Evolutionary conservation across 2,113 vertebrate genomes (phyloP).

Genomic region (Phaethon lepturus): DNA sequence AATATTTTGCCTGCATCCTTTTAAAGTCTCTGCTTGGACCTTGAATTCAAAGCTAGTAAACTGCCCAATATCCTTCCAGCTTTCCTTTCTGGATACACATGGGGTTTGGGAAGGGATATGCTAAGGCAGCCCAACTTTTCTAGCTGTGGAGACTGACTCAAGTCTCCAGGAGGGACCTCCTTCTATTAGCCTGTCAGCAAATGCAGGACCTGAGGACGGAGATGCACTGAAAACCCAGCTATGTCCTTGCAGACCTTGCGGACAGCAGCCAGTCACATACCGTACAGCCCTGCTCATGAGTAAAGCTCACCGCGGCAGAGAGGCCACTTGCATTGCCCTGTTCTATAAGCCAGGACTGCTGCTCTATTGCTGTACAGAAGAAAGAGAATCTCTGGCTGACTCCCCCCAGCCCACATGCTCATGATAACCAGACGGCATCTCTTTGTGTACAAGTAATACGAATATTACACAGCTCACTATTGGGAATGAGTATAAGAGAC

Average conservation of each 20-base stretch:
- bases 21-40: neutral
- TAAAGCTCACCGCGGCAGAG: neutral
- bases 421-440: neutral
- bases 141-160: neutral
- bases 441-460: neutral
- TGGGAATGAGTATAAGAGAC: conserved; percentile 7
- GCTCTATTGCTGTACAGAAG: neutral
- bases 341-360: neutral
- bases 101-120: neutral
- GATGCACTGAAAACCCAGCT: neutral
- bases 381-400: neutral
- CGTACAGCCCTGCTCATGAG: neutral
- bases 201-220: neutral
- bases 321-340: neutral
- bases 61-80: neutral
- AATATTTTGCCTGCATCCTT: neutral
- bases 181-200: neutral
- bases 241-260: neutral
- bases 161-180: neutral
- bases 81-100: neutral
- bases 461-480: neutral
- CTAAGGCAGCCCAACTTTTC: neutral
- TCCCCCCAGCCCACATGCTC: neutral
- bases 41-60: neutral
- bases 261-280: neutral